Conservation (phyloP, 2,113 vertebrate species). For the Larimichthys polyactis region DNA sequence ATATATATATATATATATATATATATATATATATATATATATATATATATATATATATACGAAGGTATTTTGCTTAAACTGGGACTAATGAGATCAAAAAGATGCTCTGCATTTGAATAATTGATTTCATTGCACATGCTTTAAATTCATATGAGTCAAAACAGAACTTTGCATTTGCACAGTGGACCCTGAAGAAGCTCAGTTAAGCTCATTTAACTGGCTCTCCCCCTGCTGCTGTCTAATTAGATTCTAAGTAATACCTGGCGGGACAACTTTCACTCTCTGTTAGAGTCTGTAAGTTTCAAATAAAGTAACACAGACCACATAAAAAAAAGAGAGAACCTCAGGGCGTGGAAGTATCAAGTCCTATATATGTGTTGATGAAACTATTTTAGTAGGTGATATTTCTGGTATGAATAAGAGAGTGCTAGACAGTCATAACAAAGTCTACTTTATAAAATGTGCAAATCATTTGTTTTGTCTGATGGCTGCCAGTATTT, state of each 20-base stretch:
- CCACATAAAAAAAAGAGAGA: neutral
- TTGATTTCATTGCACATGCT: neutral
- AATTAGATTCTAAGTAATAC: conserved; percentile 15
- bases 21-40: too few species aligned
- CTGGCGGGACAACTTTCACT: neutral
- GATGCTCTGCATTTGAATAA: neutral
- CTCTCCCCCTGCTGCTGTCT: conserved; percentile 1
- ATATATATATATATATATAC: neutral
- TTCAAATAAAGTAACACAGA: neutral
- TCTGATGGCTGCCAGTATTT: neutral
- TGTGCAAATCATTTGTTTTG: neutral
- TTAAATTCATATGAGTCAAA: neutral
- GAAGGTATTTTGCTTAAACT: neutral
- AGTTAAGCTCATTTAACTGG: neutral
- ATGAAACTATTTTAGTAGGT: neutral
- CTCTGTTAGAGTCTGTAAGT: neutral
- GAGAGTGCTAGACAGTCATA: neutral
- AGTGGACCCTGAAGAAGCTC: neutral
- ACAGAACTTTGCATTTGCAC: neutral
- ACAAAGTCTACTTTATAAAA: neutral
- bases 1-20: neutral
- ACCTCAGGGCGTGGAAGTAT: neutral
- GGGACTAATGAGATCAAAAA: neutral
- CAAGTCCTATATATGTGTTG: neutral
- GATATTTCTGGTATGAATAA: neutral